Conservation (phyloP, 2,113 vertebrate species). For the Gymnobelideus leadbeateri region DNA sequence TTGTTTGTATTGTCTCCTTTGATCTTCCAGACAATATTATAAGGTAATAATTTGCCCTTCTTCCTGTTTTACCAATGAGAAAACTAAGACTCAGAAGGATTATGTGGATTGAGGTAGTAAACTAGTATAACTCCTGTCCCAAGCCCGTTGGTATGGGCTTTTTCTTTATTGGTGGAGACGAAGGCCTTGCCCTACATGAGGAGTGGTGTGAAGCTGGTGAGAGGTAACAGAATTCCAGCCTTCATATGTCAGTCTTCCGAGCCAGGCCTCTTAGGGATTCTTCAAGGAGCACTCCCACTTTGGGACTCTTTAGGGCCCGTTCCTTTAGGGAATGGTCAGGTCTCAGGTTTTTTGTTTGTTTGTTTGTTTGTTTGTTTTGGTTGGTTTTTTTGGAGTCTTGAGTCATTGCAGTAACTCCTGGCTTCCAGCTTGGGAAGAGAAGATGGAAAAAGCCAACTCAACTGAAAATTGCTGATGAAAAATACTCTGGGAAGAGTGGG, state of each 20-base stretch:
- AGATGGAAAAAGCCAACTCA: not conserved
- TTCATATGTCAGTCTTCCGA: not conserved
- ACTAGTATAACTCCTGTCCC: not conserved
- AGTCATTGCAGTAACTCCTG: not conserved
- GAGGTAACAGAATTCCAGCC: not conserved
- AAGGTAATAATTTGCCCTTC: not conserved
- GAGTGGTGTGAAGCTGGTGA: not conserved
- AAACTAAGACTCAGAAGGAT: not conserved
- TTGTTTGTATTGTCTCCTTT: not conserved
- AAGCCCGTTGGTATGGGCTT: not conserved
- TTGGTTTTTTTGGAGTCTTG: not conserved
- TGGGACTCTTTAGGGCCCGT: not conserved
- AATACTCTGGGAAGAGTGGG: too few species aligned
- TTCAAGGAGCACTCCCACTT: not conserved
- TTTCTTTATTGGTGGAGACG: not conserved
- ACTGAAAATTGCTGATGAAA: too few species aligned
- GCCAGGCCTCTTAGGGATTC: not conserved
- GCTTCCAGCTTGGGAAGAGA: not conserved
- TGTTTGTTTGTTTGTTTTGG: too few species aligned
- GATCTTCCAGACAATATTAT: not conserved
- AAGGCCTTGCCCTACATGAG: not conserved
- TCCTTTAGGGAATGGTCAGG: not conserved
- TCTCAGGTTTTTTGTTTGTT: too few species aligned
- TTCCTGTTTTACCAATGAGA: not conserved
- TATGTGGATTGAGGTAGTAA: not conserved